These are phyloP conservation scores for Isaurus tuberculatus DNA, from an alignment of 92 coral and sea anemone species.

Conservation along the genomic window DNA sequence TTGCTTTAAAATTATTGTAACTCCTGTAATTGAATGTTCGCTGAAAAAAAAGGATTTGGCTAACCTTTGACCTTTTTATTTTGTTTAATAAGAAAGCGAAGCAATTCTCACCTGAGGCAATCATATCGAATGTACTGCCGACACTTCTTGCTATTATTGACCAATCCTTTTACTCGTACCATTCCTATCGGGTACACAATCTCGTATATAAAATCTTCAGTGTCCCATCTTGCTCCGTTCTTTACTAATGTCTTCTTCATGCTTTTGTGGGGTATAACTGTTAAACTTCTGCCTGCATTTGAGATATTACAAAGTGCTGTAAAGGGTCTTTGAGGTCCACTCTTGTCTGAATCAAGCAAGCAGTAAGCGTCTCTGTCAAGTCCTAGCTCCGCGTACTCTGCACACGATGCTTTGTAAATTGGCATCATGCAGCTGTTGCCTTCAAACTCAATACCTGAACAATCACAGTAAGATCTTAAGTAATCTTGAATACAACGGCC, in stretches of 20 bases:
- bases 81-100: not conserved
- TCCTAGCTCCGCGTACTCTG: constrained; percentile 81
- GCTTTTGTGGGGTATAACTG: constrained; percentile 71
- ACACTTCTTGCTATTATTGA: constrained; percentile 75
- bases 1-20: too few relatives aligned
- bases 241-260: constrained; percentile 59
- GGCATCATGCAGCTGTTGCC: constrained; percentile 77
- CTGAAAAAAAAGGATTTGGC: too few relatives aligned
- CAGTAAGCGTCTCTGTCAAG: constrained; percentile 71
- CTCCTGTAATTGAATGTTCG: too few relatives aligned
- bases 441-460: constrained; percentile 66
- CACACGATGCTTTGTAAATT: constrained; percentile 78
- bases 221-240: constrained; percentile 20
- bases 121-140: constrained; percentile 89
- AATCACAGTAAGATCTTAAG: constrained; percentile 66
- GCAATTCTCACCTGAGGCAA: constrained; percentile 60
- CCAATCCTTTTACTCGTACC: constrained; percentile 66
- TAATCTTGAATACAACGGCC: constrained; percentile 80
- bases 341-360: constrained; percentile 65
- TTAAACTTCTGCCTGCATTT: constrained; percentile 58
- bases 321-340: constrained; percentile 56
- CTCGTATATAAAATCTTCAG: constrained; percentile 42
- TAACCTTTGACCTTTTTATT: too few relatives aligned
- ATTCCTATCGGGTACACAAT: constrained; percentile 51
- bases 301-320: constrained; percentile 89